Evolutionary conservation across 2,797 vertebrate genomes (phyloP).

Genomic region (Chiloscyllium punctatum): DNA sequence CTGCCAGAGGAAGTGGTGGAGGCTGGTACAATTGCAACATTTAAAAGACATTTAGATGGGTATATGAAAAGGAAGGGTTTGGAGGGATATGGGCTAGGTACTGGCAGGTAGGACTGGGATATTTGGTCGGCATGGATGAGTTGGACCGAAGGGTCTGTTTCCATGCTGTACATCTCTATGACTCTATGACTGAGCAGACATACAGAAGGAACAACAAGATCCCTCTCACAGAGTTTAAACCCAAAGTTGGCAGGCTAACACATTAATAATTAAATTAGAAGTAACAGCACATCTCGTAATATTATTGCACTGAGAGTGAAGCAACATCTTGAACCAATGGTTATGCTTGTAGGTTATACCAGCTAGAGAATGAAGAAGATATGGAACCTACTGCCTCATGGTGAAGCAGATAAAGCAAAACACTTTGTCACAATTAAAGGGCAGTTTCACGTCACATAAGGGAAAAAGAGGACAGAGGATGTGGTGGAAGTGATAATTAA

Average conservation of each 20-base stretch:
- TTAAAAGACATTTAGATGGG: too few relatives aligned
- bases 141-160: too few relatives aligned
- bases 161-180: too few relatives aligned
- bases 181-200: neutral
- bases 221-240: neutral
- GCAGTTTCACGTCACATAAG: neutral
- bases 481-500: neutral
- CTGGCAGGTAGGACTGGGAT: too few relatives aligned
- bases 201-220: neutral
- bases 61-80: too few relatives aligned
- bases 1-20: too few relatives aligned
- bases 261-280: neutral
- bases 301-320: neutral
- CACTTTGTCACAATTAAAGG: neutral
- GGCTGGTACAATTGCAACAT: too few relatives aligned
- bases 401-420: neutral
- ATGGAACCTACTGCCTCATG: too few relatives aligned
- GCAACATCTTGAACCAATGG: neutral
- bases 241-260: neutral
- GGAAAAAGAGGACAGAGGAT: neutral
- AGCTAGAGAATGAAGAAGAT: too few relatives aligned
- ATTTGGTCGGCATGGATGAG: too few relatives aligned
- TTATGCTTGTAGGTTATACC: neutral
- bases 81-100: too few relatives aligned
- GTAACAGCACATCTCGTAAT: neutral